Conservation (phyloP, 1,140 invertebrate genomes). For the Caenorhabditis latens region DNA sequence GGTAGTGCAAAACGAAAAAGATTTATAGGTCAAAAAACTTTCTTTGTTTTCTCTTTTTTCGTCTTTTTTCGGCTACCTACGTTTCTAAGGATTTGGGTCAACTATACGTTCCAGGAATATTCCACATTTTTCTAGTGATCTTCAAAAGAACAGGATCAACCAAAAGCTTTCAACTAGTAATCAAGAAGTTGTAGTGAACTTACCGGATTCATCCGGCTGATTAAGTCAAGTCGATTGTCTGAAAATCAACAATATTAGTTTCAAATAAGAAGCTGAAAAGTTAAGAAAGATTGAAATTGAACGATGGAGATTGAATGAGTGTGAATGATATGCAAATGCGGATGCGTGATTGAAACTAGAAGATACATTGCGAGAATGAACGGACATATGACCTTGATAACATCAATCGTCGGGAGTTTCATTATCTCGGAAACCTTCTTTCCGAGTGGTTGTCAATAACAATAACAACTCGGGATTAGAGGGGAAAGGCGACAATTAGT, state of each 20-base stretch:
- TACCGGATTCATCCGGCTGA: constrained; percentile 47
- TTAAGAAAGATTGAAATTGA: background rate
- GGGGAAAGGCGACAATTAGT: background rate
- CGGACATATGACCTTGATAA: constrained; percentile 47
- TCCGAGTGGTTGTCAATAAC: constrained; percentile 26
- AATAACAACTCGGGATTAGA: constrained; percentile 30
- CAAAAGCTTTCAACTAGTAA: background rate
- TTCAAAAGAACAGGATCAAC: background rate
- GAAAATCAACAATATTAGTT: background rate
- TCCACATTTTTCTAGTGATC: background rate
- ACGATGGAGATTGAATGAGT: background rate
- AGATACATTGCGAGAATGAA: background rate
- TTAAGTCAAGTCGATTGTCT: background rate
- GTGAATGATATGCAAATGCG: constrained; percentile 30
- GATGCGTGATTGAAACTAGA: constrained; percentile 18
- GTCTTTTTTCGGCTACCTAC: background rate
- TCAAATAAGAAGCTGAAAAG: background rate
- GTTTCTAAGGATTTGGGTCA: background rate
- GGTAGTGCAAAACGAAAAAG: constrained; percentile 42
- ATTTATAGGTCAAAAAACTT: constrained; percentile 57
- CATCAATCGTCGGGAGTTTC: constrained; percentile 44
- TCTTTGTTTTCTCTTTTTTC: constrained; percentile 28
- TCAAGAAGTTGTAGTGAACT: background rate
- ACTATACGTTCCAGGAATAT: constrained; percentile 17
- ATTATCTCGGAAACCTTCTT: constrained; percentile 9